Conservation (phyloP, 2,888 invertebrate genomes). For the Eledone cirrhosa region DNA sequence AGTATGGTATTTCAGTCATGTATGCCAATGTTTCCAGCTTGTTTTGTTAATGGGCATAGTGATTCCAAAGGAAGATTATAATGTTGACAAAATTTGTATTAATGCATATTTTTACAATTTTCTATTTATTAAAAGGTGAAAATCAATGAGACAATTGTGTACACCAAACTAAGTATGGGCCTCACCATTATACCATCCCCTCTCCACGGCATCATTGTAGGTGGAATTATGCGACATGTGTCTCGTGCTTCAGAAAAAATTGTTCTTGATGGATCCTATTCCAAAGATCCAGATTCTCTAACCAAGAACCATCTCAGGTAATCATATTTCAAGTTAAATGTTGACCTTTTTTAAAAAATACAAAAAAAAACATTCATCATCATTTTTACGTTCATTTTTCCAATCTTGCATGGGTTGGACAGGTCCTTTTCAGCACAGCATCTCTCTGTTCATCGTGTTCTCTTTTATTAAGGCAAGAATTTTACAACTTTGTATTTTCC, state of each 20-base stretch:
- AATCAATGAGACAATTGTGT: slow-evolving; percentile 55
- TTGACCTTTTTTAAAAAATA: background rate
- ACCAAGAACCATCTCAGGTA: slow-evolving; percentile 42
- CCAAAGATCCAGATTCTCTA: slow-evolving; percentile 48
- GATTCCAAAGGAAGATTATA: no score
- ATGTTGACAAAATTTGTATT: no score
- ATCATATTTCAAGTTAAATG: background rate
- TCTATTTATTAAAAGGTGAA: slow-evolving; percentile 44
- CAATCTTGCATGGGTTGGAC: no score
- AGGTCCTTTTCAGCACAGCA: background rate
- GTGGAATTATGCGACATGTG: slow-evolving; percentile 50
- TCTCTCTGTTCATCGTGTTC: background rate
- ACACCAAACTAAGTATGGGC: slow-evolving; percentile 36
- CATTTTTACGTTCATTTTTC: no score
- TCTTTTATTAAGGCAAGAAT: background rate
- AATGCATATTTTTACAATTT: background rate
- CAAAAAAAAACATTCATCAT: background rate
- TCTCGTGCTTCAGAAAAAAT: slow-evolving; percentile 37
- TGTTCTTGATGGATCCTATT: slow-evolving; percentile 49
- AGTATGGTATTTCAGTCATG: no score
- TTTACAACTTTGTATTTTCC: background rate
- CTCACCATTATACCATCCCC: slow-evolving; percentile 47
- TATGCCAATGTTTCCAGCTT: no score
- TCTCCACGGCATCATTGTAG: slow-evolving; percentile 49
- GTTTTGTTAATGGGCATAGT: no score